Conservation (phyloP, 2,113 vertebrate species). For the Haemorhous mexicanus region DNA sequence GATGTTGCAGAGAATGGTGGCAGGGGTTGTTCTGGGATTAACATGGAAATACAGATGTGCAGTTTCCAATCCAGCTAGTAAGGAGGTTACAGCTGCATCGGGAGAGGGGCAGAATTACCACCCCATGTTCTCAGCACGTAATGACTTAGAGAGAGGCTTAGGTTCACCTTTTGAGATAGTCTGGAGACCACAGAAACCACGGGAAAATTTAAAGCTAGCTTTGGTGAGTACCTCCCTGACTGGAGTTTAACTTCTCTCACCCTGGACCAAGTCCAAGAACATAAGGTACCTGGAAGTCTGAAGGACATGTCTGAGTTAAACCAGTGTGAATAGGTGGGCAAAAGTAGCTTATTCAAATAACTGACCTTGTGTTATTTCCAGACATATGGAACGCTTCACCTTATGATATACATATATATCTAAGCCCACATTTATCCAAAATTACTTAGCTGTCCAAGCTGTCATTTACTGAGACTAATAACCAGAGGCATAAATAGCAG, state of each 20-base stretch:
- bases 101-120: not conserved
- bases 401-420: not conserved
- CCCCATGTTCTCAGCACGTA: accelerated
- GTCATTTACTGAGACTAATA: not conserved
- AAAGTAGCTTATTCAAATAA: not conserved
- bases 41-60: not conserved
- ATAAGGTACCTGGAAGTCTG: not conserved
- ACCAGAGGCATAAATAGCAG: not conserved
- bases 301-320: not conserved
- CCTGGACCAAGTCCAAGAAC: constrained; percentile 5
- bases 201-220: not conserved
- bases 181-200: not conserved
- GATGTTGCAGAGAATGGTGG: not conserved
- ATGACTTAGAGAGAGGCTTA: not conserved
- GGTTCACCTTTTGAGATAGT: not conserved
- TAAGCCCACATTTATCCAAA: not conserved
- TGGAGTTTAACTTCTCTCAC: not conserved
- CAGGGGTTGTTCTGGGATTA: not conserved
- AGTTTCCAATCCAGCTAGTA: not conserved
- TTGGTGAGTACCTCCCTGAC: not conserved
- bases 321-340: not conserved
- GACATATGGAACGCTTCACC: not conserved
- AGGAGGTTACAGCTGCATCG: not conserved
- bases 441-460: not conserved
- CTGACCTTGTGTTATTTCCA: not conserved